phyloP scores from a whole-genome alignment of 1,140 invertebrate genomes.

The Octopus bimaculoides region DNA sequence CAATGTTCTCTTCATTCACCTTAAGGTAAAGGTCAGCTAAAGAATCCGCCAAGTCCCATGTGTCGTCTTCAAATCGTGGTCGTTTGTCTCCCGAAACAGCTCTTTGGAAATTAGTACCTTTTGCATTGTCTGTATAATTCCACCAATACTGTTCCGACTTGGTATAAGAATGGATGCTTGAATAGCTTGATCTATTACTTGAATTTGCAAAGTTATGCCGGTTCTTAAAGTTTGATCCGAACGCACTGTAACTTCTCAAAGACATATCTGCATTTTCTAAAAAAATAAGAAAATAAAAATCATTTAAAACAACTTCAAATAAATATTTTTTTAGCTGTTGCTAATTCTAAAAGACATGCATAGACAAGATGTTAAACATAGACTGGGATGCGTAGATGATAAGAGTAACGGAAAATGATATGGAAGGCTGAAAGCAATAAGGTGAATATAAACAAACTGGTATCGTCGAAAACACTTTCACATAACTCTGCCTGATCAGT shows the following conservation, averaged over 20 bases:
- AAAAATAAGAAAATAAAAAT: neutral
- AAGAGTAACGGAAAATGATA: no score
- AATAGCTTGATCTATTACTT: neutral
- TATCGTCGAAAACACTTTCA: no score
- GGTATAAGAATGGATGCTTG: neutral
- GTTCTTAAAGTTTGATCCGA: neutral
- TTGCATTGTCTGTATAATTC: neutral
- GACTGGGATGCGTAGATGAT: no score
- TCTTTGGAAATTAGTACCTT: neutral
- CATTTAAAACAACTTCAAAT: neutral
- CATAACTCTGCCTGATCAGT: no score
- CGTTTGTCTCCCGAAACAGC: neutral
- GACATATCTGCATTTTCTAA: conserved; percentile 1
- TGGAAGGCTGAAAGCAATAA: no score
- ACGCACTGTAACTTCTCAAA: neutral
- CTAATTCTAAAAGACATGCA: no score
- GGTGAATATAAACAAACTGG: no score
- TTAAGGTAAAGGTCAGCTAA: conserved; percentile 51
- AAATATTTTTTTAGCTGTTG: no score
- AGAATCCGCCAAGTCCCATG: conserved; percentile 54
- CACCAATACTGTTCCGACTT: neutral
- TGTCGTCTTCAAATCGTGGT: conserved; percentile 34
- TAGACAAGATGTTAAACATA: no score
- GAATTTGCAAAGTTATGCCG: conserved; percentile 19
- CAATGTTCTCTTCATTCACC: conserved; percentile 30